Evolutionary conservation across 2,888 invertebrate genomes (phyloP), one percentile per base, ranked within the genome.

Genomic region (Heteromyza rotundicornis): DNA sequence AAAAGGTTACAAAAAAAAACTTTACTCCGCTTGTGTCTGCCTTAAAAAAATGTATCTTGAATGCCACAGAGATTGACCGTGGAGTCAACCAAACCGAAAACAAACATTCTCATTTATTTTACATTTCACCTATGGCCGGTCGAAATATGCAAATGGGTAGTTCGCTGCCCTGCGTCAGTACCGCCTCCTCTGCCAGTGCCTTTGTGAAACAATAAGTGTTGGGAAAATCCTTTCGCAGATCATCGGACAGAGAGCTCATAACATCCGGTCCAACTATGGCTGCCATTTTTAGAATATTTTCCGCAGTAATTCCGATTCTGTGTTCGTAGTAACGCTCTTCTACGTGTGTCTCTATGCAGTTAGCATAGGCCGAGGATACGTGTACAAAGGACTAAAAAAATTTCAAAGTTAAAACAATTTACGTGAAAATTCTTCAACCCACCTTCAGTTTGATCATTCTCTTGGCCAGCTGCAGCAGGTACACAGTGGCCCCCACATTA

Each of bases 171-270:
- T 90, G 87, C 57, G 86, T 86, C 54, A 87, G 83, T 0, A 96
- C 85, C 1, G 92, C 85, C 64, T 90, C 88, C 78, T 96, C 96
- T 0, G 94, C 94, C 0, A 96, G 84, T 1, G 94, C 94, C 84
- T 97, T 97, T 0, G 96, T 96, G 78, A 90, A 92, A 1, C 95
- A 91, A 78, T 96, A 97, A 0, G 95, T 95, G 76, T 97, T 96
- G 0, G 96, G 96, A 64, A 70, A 80, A 19, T 68, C 72, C 27
- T 73, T 75, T 23, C 76, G 61, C 52, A 82, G 63, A 2, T 72
- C 71, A 1, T 67, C 57, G 20, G 80, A 67, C 64, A 84, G 75
- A 8, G 67, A 69, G 56, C 82, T 80, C 1, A 84, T 54, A 10
- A 77, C 72, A 27, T 83, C 79, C 2, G 78, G 74, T 64, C 81